phyloP scores from a whole-genome alignment of 2,797 vertebrate genomes.

The Enteromius viviparus region DNA sequence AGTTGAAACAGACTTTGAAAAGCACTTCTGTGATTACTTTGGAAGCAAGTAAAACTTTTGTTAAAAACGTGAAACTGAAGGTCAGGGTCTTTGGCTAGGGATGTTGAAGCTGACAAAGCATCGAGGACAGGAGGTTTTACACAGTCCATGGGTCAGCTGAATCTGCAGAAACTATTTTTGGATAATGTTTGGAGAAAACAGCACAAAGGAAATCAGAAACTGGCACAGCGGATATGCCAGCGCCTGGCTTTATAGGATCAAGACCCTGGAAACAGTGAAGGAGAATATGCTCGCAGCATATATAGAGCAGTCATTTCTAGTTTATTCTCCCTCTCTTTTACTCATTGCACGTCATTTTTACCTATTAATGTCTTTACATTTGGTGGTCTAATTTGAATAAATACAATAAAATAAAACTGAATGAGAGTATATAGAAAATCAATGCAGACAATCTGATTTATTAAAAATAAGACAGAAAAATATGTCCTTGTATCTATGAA shows the following conservation, averaged over 20 bases:
- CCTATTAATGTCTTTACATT: neutral
- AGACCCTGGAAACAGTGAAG: neutral
- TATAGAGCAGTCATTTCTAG: neutral
- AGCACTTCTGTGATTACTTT: conserved; percentile 17
- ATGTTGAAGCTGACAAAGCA: neutral
- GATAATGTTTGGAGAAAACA: conserved; percentile 28
- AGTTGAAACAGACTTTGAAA: conserved; percentile 1
- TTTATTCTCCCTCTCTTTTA: neutral
- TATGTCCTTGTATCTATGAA: neutral
- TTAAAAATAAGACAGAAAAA: neutral
- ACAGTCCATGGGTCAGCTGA: conserved; percentile 32
- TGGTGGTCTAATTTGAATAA: neutral
- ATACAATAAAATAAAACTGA: neutral
- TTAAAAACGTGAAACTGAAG: conserved; percentile 4
- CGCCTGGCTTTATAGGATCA: neutral
- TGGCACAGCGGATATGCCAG: conserved; percentile 2
- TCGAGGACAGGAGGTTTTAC: neutral
- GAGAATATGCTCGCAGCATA: neutral
- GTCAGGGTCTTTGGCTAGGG: conserved; percentile 25
- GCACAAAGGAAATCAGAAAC: conserved; percentile 5
- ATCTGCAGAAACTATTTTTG: conserved; percentile 31
- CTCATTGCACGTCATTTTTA: neutral
- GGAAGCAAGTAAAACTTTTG: neutral
- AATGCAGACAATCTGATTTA: neutral
- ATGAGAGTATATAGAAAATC: neutral